Base-by-base conservation (phyloP, 2,113 vertebrate genomes). In the Struthidea cinerea region DNA sequence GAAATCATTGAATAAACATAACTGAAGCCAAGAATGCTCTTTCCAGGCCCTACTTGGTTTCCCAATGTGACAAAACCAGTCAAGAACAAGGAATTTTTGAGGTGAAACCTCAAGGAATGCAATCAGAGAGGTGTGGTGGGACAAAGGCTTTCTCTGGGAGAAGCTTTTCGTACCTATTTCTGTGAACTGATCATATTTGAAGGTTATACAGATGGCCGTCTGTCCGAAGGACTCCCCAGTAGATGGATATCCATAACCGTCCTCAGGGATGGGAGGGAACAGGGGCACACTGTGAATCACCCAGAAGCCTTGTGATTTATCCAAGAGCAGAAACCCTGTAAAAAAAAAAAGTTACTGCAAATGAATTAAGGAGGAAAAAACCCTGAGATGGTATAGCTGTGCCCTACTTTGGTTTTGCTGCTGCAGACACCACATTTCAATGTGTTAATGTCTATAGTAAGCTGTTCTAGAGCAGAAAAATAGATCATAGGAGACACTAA, bases 301-400 rank as follows among this genome's bases (percentile, higher is more conserved):
- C 99, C 99, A 99, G 97, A 99, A 99, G 75, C 99, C 99, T 96
- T 99, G 99, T 68, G 95, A 94, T 94, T 85, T 97, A 96, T 99
- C 98, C 97, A 99, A 98, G 84, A 99, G 97, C 91, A 99, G 89
- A 52, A 98, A 95, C 64, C 99, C 99, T 99, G 96, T 42, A 95
- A 50, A 65, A 16, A 55, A 30, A 47, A 97, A 44, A 59, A 44
- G 49, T 92, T 85, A 65, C 42, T 57, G 49, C 2, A 77, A 87
- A 78, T 59, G 23, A 90, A 80, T 84, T 39, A 92, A 67, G 55
- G 15, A 52, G 68, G 81, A 35, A 79, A 68, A 91, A 84, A 8
- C 33, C 37, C 67, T 49, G 49, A 84, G 47, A 84, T 0, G 0
- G 56, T 5, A 60, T 12, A 93, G 42, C 23, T 56, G 18, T 50